Evolutionary conservation across 2,113 vertebrate species (phyloP), one percentile per base, ranked within the genome.

Genomic region (Rattus rattus): DNA sequence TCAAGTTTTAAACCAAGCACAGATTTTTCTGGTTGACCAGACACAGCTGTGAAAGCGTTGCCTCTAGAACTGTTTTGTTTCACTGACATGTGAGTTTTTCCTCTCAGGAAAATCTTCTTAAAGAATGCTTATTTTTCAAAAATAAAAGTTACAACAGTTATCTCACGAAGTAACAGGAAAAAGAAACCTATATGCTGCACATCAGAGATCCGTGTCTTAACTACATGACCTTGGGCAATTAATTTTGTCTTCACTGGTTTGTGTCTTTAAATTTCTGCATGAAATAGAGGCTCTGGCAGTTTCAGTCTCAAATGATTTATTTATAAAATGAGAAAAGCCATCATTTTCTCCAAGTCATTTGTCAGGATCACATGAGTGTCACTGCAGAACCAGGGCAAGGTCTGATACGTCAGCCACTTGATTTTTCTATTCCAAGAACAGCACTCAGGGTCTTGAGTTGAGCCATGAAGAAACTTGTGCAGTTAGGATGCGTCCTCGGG

Each of bases 321-420:
- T 91, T 90, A 96, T 70, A 93, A 92, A 90, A 86, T 92, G 26
- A 88, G 70, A 90, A 97, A n/a, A 92, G 73, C 9, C 33, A 88
- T 8, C n/a, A 86, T 79, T 97, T 81, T 86, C 30, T 92, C 81
- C 0, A 92, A 92, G 67, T 65, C 87, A 86, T 59, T 89, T 94
- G 90, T 81, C 77, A 96, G 22, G 39, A 92, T 86, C 77, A 83
- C 52, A 33, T 75, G n/a, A 81, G 56, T 39, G 24, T 73, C 88
- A 75, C 12, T 77, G 49, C 11, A 72, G 24, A 93, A 26, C 19
- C 20, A 75, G 26, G 22, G 56, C 22, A 17, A 92, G 7, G 26
- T 69, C 49, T 92, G 33, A 72, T 67, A 63, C 75, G 22, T 76
- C 33, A 76, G 88, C 90, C 88, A 69, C 26, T 65, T 90, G 28